These are phyloP conservation scores for Drosophila pegasa DNA, from an alignment of 2,888 invertebrate genomes.

Conservation along the genomic window DNA sequence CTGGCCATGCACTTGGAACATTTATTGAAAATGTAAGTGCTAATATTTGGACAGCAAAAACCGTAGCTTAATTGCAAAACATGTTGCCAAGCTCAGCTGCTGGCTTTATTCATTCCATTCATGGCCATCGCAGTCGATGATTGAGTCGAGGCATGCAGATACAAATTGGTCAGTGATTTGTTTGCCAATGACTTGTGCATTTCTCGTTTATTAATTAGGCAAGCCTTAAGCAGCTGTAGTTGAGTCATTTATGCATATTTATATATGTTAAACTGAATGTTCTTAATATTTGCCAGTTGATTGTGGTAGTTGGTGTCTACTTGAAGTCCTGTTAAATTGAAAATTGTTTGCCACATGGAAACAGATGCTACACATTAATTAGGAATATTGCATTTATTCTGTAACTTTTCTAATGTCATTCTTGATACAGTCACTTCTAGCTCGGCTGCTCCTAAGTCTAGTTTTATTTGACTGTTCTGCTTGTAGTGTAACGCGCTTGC, in stretches of 20 bases:
- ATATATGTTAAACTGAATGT: not conserved
- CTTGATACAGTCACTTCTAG: not conserved
- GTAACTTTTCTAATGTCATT: not conserved
- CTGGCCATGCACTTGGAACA: conserved; percentile 40
- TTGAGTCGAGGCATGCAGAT: not conserved
- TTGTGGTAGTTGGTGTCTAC: no score
- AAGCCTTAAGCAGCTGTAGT: not conserved
- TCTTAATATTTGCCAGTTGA: not conserved
- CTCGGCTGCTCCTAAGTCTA: not conserved
- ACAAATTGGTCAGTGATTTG: conserved; percentile 9
- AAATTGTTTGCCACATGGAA: not conserved
- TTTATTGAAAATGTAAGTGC: conserved; percentile 74
- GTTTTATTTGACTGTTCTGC: conserved; percentile 1
- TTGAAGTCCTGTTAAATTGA: not conserved
- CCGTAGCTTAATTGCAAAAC: conserved; percentile 73
- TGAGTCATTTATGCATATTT: no score
- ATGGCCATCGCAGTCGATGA: not conserved
- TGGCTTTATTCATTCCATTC: conserved; percentile 24
- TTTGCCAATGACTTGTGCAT: conserved; percentile 5
- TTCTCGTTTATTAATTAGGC: not conserved
- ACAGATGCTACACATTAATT: no score
- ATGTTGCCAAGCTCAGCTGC: conserved; percentile 29
- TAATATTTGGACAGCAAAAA: conserved; percentile 73
- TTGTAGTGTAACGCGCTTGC: no score
- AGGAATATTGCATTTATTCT: not conserved